Conservation (phyloP, 2,888 invertebrate genomes). For the Euproctis similis region DNA sequence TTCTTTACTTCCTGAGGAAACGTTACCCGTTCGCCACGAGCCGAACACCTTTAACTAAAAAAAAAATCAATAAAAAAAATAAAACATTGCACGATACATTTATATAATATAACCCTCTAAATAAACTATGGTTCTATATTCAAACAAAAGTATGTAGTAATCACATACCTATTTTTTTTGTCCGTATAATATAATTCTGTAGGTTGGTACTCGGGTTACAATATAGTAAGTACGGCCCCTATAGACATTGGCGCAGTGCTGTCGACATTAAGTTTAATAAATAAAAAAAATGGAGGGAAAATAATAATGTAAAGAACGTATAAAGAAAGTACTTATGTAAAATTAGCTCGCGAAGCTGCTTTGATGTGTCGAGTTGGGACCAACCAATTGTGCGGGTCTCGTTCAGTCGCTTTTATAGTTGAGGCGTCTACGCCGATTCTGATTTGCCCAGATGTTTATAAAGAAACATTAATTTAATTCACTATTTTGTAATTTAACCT, state of each 20-base stretch:
- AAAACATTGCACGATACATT: conserved; percentile 52
- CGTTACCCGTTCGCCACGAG: conserved; percentile 64
- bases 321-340: conserved; percentile 66
- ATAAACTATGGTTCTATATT: conserved; percentile 58
- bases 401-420: conserved; percentile 63
- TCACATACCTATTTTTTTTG: conserved; percentile 61
- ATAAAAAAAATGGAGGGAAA: conserved; percentile 62
- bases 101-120: conserved; percentile 68
- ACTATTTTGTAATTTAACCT: no score
- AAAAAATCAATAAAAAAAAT: no score
- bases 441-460: conserved; percentile 18
- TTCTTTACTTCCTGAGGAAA: conserved; percentile 35
- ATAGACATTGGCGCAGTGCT: conserved; percentile 42
- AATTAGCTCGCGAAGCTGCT: conserved; percentile 68
- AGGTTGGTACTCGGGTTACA: conserved; percentile 70
- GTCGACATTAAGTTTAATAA: conserved; percentile 36
- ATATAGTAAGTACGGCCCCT: conserved; percentile 44
- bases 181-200: conserved; percentile 64
- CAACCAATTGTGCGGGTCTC: conserved; percentile 51
- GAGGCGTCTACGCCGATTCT: conserved; percentile 45
- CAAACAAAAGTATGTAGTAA: conserved; percentile 56
- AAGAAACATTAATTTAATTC: no score
- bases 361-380: conserved; percentile 70
- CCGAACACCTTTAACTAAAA: conserved; percentile 44
- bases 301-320: conserved; percentile 56